Evolutionary conservation across 1,140 invertebrate species (phyloP), one percentile per base, ranked within the genome.

Genomic region (Drosophila tani): DNA sequence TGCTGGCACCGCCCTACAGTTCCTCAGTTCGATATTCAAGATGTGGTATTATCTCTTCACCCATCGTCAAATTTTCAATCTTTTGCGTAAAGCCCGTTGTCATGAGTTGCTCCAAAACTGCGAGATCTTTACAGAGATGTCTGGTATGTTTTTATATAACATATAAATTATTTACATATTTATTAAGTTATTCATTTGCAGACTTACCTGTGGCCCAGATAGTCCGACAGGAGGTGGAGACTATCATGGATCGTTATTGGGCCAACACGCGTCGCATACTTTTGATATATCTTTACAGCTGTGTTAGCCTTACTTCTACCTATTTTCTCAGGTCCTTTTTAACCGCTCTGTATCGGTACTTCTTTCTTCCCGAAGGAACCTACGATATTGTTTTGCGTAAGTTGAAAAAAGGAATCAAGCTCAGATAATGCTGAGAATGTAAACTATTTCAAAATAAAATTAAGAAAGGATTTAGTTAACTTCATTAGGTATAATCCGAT

Each of bases 1-100:
- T 9, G 58, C 87, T 47, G 79, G 81, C 51, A 91, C 86, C 1
- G 74, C 82, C 1, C 60, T 92, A 1, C 81, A 85, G 73, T 82
- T 85, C 0, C n/a, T 82, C 1, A 79, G 83, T 17, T 84, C 91
- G 6, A 45, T 85, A 35, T 43, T 78, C 5, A 92, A 92, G 51
- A 80, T 92, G 86, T 49, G 85, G 19, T 92, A 88, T 41, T 88
- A 62, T 50, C 78, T 92, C 0, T 62, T 81, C 24, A 71, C 75
- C 12, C 83, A 91, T 21, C 65, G 53, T 0, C 71, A 64, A 32
- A 75, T 92, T 11, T 82, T 78, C 49, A 21, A 59, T 9, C 56
- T 92, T 8, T 19, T 92, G 19, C 53, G 74, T 21, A 55, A 21
- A 19, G 83, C 69, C 32, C 74, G 84, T 5, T 38, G 53, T 19